Evolutionary conservation across 2,797 vertebrate genomes (phyloP).

Genomic region (Aphelocoma californica): DNA sequence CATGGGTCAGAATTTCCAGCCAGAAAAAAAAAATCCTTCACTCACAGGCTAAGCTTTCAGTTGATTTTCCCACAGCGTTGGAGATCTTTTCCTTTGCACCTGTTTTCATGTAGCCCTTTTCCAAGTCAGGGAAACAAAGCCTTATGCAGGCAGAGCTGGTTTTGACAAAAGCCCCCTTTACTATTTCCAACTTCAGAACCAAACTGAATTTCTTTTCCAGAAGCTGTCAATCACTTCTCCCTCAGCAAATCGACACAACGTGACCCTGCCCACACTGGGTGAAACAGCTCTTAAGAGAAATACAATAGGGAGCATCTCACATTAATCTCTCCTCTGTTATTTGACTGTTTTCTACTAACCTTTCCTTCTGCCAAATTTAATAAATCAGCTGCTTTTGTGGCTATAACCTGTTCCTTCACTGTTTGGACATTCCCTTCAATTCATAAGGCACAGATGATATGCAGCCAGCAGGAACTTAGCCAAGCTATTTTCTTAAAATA

Average conservation of each 20-base stretch:
- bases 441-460: not conserved
- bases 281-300: slow-evolving; percentile 33
- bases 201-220: not conserved
- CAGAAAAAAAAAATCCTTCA: not conserved
- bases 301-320: slow-evolving; percentile 17
- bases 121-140: not conserved
- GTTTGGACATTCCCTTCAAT: slow-evolving; percentile 1
- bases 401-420: not conserved
- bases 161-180: not conserved
- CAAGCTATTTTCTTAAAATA: not conserved
- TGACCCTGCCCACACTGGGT: slow-evolving; percentile 24
- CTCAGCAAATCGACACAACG: not conserved
- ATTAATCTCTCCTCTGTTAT: slow-evolving; percentile 48
- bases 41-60: not conserved
- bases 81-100: not conserved
- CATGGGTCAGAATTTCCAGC: not conserved
- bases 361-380: slow-evolving; percentile 62
- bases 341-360: slow-evolving; percentile 59
- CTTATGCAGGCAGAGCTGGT: not conserved
- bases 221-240: slow-evolving; percentile 33
- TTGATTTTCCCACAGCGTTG: not conserved
- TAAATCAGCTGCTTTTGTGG: slow-evolving; percentile 39
- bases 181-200: not conserved
- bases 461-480: not conserved
- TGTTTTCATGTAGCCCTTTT: not conserved